A percentile compares a stretch with the other conserved stretches of the same genome.
phyloP scores from a whole-genome alignment of 2,797 vertebrate species.

The Hydrolagus colliei region DNA sequence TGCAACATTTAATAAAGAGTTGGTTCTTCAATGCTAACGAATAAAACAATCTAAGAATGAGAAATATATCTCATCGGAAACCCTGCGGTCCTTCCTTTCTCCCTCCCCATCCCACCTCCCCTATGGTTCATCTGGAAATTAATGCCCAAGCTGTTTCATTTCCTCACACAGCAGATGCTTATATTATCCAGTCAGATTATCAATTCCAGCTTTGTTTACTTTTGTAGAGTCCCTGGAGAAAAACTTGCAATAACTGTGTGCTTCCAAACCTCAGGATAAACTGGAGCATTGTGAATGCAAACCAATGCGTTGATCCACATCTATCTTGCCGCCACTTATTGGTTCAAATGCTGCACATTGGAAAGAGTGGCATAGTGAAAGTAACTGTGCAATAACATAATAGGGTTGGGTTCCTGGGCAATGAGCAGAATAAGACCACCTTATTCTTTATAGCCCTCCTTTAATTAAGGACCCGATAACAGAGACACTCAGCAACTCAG shows the following conservation, averaged over 20 bases:
- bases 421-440: no score
- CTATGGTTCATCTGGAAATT: slow-evolving; percentile 29
- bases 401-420: no score
- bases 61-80: background rate
- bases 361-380: background rate
- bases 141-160: slow-evolving; percentile 34
- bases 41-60: slow-evolving; percentile 25
- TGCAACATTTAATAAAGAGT: background rate
- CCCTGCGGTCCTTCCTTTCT: background rate
- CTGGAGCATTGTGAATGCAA: background rate
- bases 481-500: no score
- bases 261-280: slow-evolving; percentile 14
- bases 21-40: background rate
- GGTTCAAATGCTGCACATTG: slow-evolving; percentile 20
- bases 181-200: slow-evolving; percentile 32
- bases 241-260: slow-evolving; percentile 20
- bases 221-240: slow-evolving; percentile 17
- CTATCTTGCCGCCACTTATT: background rate
- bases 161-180: slow-evolving; percentile 33
- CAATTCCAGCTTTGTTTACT: slow-evolving; percentile 32
- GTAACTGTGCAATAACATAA: no score
- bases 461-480: no score
- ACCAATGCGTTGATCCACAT: background rate
- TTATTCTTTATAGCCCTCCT: no score
- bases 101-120: background rate